A percentile compares a stretch with the other conserved stretches of the same genome.
Conservation (phyloP, 1,140 invertebrate genomes). For the Pararge aegeria region DNA sequence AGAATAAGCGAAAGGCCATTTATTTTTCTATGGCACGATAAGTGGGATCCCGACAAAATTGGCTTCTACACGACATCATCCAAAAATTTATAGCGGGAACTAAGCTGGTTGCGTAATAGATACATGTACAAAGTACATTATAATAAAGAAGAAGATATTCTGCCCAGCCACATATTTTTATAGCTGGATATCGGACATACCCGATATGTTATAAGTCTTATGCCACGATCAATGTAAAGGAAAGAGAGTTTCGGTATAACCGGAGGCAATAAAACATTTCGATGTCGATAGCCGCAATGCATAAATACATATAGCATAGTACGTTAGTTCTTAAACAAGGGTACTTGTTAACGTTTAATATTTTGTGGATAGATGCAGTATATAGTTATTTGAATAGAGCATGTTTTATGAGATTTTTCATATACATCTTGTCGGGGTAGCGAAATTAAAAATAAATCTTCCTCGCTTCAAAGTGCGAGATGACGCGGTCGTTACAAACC, state of each 20-base stretch:
- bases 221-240: slow-evolving; percentile 12
- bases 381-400: too few relatives aligned
- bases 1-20: too few relatives aligned
- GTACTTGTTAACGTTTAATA: background rate
- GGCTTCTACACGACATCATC: background rate
- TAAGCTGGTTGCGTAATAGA: background rate
- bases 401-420: too few relatives aligned
- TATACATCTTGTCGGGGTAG: background rate
- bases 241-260: slow-evolving; percentile 15
- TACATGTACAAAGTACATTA: background rate
- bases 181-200: background rate
- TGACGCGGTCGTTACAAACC: slow-evolving; percentile 1
- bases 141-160: background rate
- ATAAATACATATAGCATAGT: slow-evolving; percentile 1
- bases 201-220: slow-evolving; percentile 2
- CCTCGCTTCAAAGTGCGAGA: background rate
- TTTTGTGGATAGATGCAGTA: too few relatives aligned
- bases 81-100: background rate
- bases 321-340: background rate
- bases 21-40: too few relatives aligned
- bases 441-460: too few relatives aligned
- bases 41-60: too few relatives aligned
- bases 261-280: slow-evolving; percentile 20
- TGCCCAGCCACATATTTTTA: background rate
- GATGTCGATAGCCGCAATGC: slow-evolving; percentile 17